These are phyloP conservation scores for Craseonycteris thonglongyai DNA, from an alignment of 2,113 vertebrate genomes.

Conservation along the genomic window DNA sequence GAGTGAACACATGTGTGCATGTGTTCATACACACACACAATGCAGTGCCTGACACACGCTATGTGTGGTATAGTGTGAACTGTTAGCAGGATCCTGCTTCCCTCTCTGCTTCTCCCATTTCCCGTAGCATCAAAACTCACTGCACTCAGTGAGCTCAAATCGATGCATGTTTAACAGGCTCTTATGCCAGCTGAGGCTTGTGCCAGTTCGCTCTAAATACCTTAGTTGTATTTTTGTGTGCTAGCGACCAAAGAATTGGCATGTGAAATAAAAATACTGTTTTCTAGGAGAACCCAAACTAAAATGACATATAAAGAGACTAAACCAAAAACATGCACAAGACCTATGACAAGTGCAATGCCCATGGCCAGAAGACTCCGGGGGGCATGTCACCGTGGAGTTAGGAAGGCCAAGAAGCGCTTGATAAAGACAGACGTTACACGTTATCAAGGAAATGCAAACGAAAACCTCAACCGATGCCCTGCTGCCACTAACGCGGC, in stretches of 20 bases:
- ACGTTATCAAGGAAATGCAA: background rate
- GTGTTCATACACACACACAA: background rate
- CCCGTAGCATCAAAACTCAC: background rate
- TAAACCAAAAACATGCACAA: background rate
- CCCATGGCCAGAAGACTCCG: background rate
- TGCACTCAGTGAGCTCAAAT: background rate
- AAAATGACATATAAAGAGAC: background rate
- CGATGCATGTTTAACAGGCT: background rate
- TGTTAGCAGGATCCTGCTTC: rapidly evolving
- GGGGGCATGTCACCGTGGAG: background rate
- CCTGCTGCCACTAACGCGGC: background rate
- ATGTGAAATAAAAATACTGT: background rate
- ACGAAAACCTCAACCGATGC: background rate
- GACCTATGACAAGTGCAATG: background rate
- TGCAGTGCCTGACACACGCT: background rate
- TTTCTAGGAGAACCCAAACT: background rate
- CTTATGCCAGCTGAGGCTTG: background rate
- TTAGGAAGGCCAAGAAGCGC: background rate
- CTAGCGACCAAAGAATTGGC: background rate
- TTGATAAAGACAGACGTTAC: background rate
- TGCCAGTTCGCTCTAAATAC: background rate
- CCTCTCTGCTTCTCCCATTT: background rate
- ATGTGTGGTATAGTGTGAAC: rapidly evolving
- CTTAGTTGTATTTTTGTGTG: background rate
- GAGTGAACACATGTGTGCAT: background rate